A percentile compares a stretch with the other conserved stretches of the same genome.
Conservation (phyloP, 2,113 vertebrate species). For the Cyanoderma ruficeps region DNA sequence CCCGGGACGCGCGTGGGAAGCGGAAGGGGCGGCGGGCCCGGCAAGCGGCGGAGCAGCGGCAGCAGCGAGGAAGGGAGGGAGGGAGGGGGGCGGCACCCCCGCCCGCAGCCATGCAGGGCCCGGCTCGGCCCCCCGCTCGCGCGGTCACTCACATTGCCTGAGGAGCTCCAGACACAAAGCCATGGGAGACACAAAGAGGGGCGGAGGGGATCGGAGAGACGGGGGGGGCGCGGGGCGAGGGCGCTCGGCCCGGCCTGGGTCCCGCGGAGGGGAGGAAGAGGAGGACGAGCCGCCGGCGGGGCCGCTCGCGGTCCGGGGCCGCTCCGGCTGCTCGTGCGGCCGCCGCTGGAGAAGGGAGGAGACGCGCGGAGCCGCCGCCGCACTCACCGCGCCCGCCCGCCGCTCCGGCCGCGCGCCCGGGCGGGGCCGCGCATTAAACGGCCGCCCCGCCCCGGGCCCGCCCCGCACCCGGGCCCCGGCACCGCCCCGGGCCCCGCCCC, state of each 20-base stretch:
- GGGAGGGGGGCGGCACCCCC: constrained; percentile 46
- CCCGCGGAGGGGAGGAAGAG: neutral
- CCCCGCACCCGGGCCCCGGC: too few species aligned
- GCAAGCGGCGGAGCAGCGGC: constrained; percentile 24
- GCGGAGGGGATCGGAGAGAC: constrained; percentile 38
- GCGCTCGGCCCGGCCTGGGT: neutral
- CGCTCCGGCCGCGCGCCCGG: neutral
- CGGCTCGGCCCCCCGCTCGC: neutral
- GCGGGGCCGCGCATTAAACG: too few species aligned
- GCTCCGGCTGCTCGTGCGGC: neutral
- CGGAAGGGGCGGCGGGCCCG: constrained; percentile 15
- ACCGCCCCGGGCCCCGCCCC: too few species aligned
- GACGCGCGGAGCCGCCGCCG: neutral
- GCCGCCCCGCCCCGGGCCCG: too few species aligned
- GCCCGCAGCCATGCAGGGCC: constrained; percentile 61
- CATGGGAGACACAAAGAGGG: constrained; percentile 75
- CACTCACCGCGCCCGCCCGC: neutral
- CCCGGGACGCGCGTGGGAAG: neutral
- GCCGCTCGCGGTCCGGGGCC: neutral
- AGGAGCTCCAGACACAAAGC: constrained; percentile 83
- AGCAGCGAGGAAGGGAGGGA: constrained; percentile 44
- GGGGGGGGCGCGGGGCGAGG: neutral
- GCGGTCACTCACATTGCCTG: constrained; percentile 79
- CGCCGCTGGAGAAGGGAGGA: neutral
- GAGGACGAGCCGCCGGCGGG: neutral